Conservation (phyloP, 2,888 invertebrate genomes). For the Nemotelus pantherinus region DNA sequence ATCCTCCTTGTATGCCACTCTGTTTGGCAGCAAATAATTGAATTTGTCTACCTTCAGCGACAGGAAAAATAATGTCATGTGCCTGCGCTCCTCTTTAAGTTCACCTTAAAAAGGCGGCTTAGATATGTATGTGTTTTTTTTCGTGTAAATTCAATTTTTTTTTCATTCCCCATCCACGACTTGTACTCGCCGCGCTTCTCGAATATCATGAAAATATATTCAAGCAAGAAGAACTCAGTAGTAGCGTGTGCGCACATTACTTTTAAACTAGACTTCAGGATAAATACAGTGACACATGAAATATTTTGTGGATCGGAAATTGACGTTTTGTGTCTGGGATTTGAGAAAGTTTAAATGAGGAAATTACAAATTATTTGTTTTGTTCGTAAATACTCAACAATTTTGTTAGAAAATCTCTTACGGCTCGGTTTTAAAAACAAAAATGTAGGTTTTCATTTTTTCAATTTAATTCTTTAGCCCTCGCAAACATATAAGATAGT, state of each 20-base stretch:
- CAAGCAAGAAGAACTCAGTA: slow-evolving; percentile 18
- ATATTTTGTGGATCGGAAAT: too few relatives aligned
- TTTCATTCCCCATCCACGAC: slow-evolving; percentile 33
- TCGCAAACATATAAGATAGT: too few relatives aligned
- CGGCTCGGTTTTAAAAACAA: too few relatives aligned
- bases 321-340: too few relatives aligned
- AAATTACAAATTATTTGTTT: too few relatives aligned
- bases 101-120: slow-evolving; percentile 35
- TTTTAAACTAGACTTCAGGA: not conserved
- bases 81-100: slow-evolving; percentile 25
- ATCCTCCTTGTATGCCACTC: slow-evolving; percentile 9
- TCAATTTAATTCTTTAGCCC: too few relatives aligned
- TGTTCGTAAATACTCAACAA: too few relatives aligned
- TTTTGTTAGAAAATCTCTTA: too few relatives aligned
- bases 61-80: slow-evolving; percentile 38
- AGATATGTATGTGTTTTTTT: not conserved
- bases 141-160: not conserved
- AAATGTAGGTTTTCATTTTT: too few relatives aligned
- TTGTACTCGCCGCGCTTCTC: not conserved
- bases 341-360: too few relatives aligned
- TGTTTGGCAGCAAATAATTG: slow-evolving; percentile 41
- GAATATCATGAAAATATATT: slow-evolving; percentile 21
- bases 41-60: slow-evolving; percentile 36
- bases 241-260: not conserved
- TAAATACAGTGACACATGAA: too few relatives aligned